Evolutionary conservation across 2,888 invertebrate species (phyloP).

Genomic region (Epiblema foenella): DNA sequence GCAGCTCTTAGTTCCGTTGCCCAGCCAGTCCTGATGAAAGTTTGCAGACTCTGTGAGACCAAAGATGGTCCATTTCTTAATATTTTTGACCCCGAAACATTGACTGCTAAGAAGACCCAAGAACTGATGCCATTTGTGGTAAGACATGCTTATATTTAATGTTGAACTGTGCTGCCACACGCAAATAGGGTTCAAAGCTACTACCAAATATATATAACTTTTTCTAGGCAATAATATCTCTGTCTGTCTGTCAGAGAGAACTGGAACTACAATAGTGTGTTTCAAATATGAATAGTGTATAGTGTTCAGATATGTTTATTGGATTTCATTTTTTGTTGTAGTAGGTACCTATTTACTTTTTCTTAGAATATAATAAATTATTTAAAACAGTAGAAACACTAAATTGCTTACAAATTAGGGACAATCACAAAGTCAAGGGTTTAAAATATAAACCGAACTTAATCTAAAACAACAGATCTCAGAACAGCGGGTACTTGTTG

Average conservation of each 20-base stretch:
- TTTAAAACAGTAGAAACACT: no score
- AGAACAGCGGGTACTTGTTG: no score
- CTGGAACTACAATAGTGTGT: no score
- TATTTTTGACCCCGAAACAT: constrained; percentile 75
- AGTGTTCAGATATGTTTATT: background rate
- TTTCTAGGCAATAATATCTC: background rate
- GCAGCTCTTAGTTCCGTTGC: constrained; percentile 57
- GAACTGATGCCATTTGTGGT: constrained; percentile 78
- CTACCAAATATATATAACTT: background rate
- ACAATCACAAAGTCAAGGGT: no score
- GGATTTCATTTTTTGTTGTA: no score
- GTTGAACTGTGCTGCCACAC: background rate
- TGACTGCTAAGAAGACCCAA: constrained; percentile 76
- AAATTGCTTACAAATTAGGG: no score
- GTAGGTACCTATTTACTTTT: no score
- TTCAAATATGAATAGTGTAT: background rate
- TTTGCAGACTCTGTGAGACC: constrained; percentile 77
- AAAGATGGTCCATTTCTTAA: constrained; percentile 81
- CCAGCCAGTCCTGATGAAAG: constrained; percentile 64
- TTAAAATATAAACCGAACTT: no score
- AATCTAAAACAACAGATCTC: no score
- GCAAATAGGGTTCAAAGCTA: background rate
- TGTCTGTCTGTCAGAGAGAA: background rate
- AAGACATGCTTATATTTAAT: constrained; percentile 49
- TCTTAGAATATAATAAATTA: no score